Evolutionary conservation across 2,888 invertebrate species (phyloP).

Genomic region (Himalopsyche anomala): DNA sequence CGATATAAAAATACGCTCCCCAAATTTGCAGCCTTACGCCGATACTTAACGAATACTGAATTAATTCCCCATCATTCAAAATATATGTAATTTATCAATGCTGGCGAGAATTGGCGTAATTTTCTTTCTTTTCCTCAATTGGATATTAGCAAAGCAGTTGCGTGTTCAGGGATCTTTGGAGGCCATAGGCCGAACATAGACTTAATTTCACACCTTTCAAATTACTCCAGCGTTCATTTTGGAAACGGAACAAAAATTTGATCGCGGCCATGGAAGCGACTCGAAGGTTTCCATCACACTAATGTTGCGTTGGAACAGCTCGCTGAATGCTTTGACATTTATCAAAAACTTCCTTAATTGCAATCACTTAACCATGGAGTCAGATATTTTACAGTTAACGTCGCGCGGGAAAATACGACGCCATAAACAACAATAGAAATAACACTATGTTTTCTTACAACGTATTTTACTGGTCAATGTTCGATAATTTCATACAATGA

Average conservation of each 20-base stretch:
- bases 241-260: constrained; percentile 18
- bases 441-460: too few species aligned
- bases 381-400: too few species aligned
- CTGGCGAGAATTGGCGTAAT: constrained; percentile 37
- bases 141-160: constrained; percentile 36
- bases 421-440: too few species aligned
- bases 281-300: constrained; percentile 11
- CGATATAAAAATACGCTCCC: constrained; percentile 4
- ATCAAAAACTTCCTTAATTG: too few species aligned
- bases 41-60: constrained; percentile 19
- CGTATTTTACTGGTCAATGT: too few species aligned
- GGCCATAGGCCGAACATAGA: constrained; percentile 16
- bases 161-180: constrained; percentile 46
- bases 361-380: too few species aligned
- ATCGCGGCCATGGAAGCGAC: neutral
- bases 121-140: constrained; percentile 38
- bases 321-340: constrained; percentile 16
- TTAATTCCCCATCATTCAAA: constrained; percentile 35
- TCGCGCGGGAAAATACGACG: too few species aligned
- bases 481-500: too few species aligned
- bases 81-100: constrained; percentile 38
- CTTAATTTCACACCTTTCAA: constrained; percentile 56
- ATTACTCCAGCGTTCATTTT: constrained; percentile 24
- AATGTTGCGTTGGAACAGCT: neutral
- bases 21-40: neutral